Base-by-base conservation (phyloP, 1,140 invertebrate genomes). In the Conopomorpha cramerella region DNA sequence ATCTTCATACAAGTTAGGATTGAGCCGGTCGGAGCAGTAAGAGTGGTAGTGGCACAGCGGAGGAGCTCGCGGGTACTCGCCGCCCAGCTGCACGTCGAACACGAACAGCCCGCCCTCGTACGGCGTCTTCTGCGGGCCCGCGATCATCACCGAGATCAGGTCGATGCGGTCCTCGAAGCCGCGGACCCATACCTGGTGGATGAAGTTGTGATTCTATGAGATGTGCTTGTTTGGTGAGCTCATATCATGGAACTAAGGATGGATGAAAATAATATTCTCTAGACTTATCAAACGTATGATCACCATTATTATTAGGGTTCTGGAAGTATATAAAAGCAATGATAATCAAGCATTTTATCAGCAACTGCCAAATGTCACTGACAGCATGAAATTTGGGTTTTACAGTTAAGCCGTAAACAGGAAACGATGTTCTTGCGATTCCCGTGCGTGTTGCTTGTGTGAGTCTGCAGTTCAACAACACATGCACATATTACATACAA, bases 1-100 rank as follows among this genome's bases (percentile, higher is more conserved):
- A 66, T 95, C 92, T 59, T 96, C 93, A 57, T 98, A 98, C 0
- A 98, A 79, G 78, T 98, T 98, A 0, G 95, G 95, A 79, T 98
- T 98, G 4, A 98, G 81, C 16, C 92, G 76, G 70, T 97, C 94
- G 19, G 85, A 86, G 66, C 91, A 95, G 64, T 92, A 96, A 31
- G 89, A 93, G 30, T 94, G 86, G 56, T 96, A 97, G 77, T 95
- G 91, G 50, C 93, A 93, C 3, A 89, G 65, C 17, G 95, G 95
- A 8, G 95, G 95, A 25, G 84, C 84, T 30, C 83, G 81, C 2
- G 95, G 95, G 76, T 96, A 98, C 56, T 95, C 89, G 0, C 85
- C 81, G 8, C 93, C 91, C 18, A 98, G 77, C 77, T 96, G 93
- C 53, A 98, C 88, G 68, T 98, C 95, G 71, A 98, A 97, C 45